Conservation (phyloP, 2,113 vertebrate genomes). For the Cettia cetti region DNA sequence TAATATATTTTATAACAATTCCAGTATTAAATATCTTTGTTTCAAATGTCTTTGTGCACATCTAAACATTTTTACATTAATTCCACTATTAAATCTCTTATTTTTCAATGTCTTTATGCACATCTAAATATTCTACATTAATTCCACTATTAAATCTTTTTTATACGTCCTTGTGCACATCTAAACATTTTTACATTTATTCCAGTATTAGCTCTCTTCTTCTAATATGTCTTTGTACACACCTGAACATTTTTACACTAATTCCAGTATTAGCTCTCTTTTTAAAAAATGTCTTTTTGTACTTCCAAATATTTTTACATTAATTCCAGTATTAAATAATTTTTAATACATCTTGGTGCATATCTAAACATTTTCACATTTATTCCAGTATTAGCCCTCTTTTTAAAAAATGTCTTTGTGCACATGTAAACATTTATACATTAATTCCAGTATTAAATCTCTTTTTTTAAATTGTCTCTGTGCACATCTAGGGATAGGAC, state of each 20-base stretch:
- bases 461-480: background rate
- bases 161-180: background rate
- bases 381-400: background rate
- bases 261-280: background rate
- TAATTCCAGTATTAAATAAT: background rate
- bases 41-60: background rate
- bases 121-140: background rate
- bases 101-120: too few species aligned
- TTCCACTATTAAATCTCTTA: background rate
- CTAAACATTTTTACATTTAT: background rate
- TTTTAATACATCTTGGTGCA: background rate
- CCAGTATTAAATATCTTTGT: background rate
- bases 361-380: background rate
- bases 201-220: background rate
- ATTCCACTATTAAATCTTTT: rapidly evolving
- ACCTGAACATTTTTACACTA: background rate
- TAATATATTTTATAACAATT: background rate
- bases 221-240: background rate
- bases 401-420: background rate
- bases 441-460: background rate
- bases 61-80: background rate
- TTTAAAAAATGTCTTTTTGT: background rate
- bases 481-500: background rate
- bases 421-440: background rate
- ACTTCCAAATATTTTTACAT: background rate